Percentiles rank a stretch among this genome's conserved stretches.
phyloP scores from a whole-genome alignment of 2,113 vertebrate genomes.

The Leiothrix lutea region DNA sequence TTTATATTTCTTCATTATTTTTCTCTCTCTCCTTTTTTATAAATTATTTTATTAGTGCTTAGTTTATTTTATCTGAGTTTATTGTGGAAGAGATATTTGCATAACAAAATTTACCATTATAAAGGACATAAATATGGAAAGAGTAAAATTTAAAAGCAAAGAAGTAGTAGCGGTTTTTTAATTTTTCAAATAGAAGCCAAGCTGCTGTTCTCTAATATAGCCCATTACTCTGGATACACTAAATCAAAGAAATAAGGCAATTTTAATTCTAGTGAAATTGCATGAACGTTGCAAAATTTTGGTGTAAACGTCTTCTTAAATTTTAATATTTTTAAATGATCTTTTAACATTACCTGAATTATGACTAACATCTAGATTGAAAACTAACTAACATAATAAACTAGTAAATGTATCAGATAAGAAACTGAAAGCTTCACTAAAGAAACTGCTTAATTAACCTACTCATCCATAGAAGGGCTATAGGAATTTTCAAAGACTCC shows the following conservation, averaged over 20 bases:
- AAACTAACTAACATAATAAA: neutral
- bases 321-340: neutral
- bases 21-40: neutral
- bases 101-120: neutral
- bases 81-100: neutral
- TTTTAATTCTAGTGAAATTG: neutral
- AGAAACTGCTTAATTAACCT: neutral
- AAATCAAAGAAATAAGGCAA: neutral
- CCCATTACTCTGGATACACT: neutral
- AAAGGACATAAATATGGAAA: neutral
- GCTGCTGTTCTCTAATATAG: neutral
- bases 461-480: neutral
- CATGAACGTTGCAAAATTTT: neutral
- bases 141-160: neutral
- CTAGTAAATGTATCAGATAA: neutral
- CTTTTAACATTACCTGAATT: neutral
- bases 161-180: neutral
- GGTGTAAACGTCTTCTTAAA: neutral
- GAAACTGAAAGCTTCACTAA: neutral
- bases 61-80: neutral
- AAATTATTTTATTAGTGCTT: neutral
- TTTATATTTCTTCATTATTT: neutral
- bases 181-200: neutral
- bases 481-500: neutral
- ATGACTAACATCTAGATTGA: neutral